Base-by-base conservation (phyloP, 2,888 invertebrate species). In the Malthinus seriepunctatus region DNA sequence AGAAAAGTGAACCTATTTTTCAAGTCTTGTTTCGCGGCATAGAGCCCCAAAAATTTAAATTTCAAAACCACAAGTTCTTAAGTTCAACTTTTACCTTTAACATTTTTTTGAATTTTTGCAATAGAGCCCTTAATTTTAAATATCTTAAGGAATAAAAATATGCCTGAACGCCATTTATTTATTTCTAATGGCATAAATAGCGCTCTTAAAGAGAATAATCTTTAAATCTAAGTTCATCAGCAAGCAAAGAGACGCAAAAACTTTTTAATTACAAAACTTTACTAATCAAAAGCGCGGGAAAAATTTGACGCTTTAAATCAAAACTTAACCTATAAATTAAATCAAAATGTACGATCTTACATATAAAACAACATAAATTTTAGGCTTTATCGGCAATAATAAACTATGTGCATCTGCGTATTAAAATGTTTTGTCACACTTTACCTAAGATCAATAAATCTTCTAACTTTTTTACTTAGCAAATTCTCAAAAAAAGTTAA, bases 331-430 rank as follows among this genome's bases (percentile, higher is more conserved):
- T 59, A 54, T 49, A 56, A 54, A 53, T 45, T 49, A 56, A 54
- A 53, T 45, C 44, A 51, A 58, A 23, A 23, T 23, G 23, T 3
- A 23, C 23, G 23, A 23, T 23, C 5, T 23, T 55, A 47, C 58
- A 50, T 48, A 49, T 55, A 9, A 37, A 55, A 32, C 42, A 32
- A 32, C 48, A 49, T 44, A 62, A 56, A 64, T 60, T 55, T 51
- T 67, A 52, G 63, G 50, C 68, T 65, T 64, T 69, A 67, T 67
- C 56, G 67, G 62, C 66, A 52, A 23, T 35, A 56, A 60, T 64
- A 59, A 64, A 62, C 54, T 61, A 63, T 63, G 64, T 69, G 70
- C 67, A 70, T 70, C 66, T 68, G 68, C 69, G 69, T 67, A 63
- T 63, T 62, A 66, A 68, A 63, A 57, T 62, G 59, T 56, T 62